A percentile compares a stretch with the other conserved stretches of the same genome.
These are phyloP conservation scores for Conus canariensis DNA, from an alignment of 2,888 invertebrate species.

Conservation along the genomic window DNA sequence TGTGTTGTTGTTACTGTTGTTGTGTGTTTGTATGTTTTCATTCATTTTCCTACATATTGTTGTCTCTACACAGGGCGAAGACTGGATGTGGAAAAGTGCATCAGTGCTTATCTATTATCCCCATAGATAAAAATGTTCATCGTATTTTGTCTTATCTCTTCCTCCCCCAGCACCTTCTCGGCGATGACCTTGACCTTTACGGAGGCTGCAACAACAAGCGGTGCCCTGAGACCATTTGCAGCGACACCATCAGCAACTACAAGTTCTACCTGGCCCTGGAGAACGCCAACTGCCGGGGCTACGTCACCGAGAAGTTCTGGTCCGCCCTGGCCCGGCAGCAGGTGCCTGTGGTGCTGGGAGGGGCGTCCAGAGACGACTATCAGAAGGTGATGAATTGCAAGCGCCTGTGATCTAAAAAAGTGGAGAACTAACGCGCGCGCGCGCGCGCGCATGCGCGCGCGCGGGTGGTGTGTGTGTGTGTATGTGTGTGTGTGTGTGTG, in stretches of 20 bases:
- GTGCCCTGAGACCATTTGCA: constrained; percentile 53
- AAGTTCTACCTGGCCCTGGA: constrained; percentile 67
- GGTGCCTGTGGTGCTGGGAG: constrained; percentile 66
- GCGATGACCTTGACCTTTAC: constrained; percentile 57
- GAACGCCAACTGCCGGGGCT: constrained; percentile 64
- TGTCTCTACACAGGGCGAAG: too few relatives aligned
- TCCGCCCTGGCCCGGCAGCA: constrained; percentile 55
- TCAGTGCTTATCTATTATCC: too few relatives aligned
- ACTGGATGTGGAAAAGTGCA: too few relatives aligned
- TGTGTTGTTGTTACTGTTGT: too few relatives aligned
- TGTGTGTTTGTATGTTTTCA: too few relatives aligned
- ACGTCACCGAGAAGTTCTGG: constrained; percentile 69
- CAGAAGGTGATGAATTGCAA: neutral
- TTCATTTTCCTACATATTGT: too few relatives aligned
- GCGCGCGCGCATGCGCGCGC: too few relatives aligned
- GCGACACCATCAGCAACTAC: constrained; percentile 55
- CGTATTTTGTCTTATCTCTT: neutral
- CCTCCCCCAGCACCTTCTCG: constrained; percentile 38
- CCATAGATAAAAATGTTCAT: too few relatives aligned
- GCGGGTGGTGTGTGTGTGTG: too few relatives aligned
- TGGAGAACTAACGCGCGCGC: too few relatives aligned
- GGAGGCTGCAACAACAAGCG: constrained; percentile 60
- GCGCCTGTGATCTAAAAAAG: too few relatives aligned
- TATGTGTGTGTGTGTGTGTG: too few relatives aligned
- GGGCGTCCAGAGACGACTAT: constrained; percentile 47